Percentiles rank a stretch among this genome's conserved stretches.
phyloP scores from a whole-genome alignment of 2,113 vertebrate species.

The Brachypodius melanocephalos region DNA sequence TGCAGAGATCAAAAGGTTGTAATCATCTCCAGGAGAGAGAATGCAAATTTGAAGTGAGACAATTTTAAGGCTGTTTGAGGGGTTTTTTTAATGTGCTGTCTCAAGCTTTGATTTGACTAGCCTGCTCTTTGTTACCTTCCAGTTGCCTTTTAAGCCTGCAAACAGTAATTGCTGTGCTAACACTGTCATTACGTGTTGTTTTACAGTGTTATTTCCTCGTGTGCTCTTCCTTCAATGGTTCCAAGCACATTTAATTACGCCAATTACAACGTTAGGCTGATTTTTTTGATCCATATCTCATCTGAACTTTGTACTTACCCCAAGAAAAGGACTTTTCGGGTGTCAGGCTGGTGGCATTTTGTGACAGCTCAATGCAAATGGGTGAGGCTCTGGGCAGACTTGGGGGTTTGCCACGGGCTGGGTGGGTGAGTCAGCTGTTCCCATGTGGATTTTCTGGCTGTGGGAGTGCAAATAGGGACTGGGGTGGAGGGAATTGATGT shows the following conservation, averaged over 20 bases:
- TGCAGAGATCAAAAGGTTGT: neutral
- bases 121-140: neutral
- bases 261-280: neutral
- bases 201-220: neutral
- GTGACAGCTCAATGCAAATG: neutral
- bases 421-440: neutral
- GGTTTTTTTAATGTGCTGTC: neutral
- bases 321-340: neutral
- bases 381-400: neutral
- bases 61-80: neutral
- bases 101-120: neutral
- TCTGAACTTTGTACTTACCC: neutral
- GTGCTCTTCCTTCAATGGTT: neutral
- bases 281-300: neutral
- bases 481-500: rapidly evolving
- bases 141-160: neutral
- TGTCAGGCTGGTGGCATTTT: neutral
- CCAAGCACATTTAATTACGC: neutral
- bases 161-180: neutral
- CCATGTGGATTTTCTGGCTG: neutral
- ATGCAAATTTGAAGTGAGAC: neutral
- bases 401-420: neutral
- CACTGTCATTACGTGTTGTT: neutral
- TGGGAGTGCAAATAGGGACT: neutral
- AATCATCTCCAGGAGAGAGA: neutral